phyloP scores from a whole-genome alignment of 2,888 invertebrate species.

The Drosophila fungiperda region DNA sequence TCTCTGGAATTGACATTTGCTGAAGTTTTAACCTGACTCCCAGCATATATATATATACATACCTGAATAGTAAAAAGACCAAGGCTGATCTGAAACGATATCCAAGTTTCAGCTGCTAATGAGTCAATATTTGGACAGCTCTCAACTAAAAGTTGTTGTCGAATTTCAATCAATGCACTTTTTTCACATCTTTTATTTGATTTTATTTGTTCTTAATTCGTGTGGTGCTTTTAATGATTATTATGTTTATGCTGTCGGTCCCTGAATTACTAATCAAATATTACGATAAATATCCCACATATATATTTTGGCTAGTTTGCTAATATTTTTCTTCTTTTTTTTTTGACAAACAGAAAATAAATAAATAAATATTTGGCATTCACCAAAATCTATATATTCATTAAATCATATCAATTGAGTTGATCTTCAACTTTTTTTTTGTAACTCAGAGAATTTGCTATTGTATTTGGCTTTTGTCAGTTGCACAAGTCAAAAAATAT shows the following conservation, averaged over 20 bases:
- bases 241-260: background rate
- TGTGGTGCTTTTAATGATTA: background rate
- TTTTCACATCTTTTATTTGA: background rate
- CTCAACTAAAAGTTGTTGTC: slow-evolving; percentile 3
- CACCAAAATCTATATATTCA: background rate
- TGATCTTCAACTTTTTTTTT: background rate
- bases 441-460: no score
- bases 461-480: background rate
- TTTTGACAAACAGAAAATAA: background rate
- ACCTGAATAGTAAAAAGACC: slow-evolving; percentile 15
- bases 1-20: slow-evolving; percentile 38
- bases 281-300: background rate
- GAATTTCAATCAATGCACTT: background rate
- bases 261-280: background rate
- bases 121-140: slow-evolving; percentile 10
- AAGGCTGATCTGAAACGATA: slow-evolving; percentile 16
- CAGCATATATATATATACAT: slow-evolving; percentile 7
- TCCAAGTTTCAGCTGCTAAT: slow-evolving; percentile 9
- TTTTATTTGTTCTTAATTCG: background rate
- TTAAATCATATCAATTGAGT: background rate
- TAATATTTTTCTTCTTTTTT: no score
- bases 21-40: background rate
- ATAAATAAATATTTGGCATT: background rate
- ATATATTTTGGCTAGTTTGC: background rate
- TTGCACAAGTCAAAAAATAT: background rate